phyloP scores from a whole-genome alignment of 2,797 vertebrate genomes.

The Artibeus jamaicensis region DNA sequence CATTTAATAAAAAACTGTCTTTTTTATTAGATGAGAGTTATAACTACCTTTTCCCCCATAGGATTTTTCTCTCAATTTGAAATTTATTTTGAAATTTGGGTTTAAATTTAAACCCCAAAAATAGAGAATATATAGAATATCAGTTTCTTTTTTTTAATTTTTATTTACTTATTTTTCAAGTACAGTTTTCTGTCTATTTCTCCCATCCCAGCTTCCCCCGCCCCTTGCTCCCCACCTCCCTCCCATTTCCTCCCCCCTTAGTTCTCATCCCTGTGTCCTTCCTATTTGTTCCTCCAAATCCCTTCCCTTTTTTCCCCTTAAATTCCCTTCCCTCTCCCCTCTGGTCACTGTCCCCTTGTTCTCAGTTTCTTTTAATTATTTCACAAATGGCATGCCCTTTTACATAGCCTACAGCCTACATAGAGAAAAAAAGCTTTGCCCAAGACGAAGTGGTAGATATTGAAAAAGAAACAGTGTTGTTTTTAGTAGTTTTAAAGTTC shows the following conservation, averaged over 20 bases:
- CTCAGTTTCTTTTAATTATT: background rate
- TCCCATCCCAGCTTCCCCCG: too few relatives aligned
- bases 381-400: background rate
- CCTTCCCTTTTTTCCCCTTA: too few relatives aligned
- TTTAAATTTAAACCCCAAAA: slow-evolving; percentile 36
- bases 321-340: too few relatives aligned
- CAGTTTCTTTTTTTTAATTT: background rate
- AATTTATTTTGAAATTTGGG: slow-evolving; percentile 40
- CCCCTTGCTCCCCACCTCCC: too few relatives aligned
- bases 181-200: too few relatives aligned
- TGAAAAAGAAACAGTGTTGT: background rate
- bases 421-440: background rate
- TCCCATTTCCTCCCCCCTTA: too few relatives aligned
- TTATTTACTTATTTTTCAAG: too few relatives aligned
- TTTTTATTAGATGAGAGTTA: background rate
- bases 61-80: slow-evolving; percentile 31
- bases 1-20: background rate
- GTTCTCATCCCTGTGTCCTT: too few relatives aligned
- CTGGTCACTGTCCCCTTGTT: too few relatives aligned
- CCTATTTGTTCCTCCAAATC: too few relatives aligned
- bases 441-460: background rate
- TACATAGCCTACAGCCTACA: background rate
- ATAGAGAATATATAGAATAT: background rate
- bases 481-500: slow-evolving; percentile 23
- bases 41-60: background rate